Conservation (phyloP, 2,888 invertebrate genomes). For the Plusia festucae region DNA sequence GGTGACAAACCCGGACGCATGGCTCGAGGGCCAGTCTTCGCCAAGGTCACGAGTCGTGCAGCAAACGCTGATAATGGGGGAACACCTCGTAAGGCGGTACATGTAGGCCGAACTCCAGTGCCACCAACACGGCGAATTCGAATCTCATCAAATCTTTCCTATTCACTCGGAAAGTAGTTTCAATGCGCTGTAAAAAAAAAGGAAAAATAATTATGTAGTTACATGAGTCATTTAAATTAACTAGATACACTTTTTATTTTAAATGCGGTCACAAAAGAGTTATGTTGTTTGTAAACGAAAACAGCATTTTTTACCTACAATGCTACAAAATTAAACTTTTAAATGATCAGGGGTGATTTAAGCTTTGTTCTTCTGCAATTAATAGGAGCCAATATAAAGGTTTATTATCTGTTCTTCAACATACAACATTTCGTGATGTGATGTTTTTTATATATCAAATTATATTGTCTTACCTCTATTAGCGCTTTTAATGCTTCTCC, state of each 20-base stretch:
- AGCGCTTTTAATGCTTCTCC: constrained; percentile 95
- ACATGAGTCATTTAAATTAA: no score
- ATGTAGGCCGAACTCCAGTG: constrained; percentile 98
- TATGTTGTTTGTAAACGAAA: not conserved
- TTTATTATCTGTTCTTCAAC: not conserved
- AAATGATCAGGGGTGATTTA: no score
- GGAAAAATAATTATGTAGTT: no score
- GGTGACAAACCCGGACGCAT: constrained; percentile 65
- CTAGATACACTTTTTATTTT: no score
- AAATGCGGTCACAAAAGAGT: no score
- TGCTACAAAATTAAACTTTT: no score
- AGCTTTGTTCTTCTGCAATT: no score
- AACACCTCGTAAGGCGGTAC: constrained; percentile 97
- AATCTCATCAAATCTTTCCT: constrained; percentile 96
- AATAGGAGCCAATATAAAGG: no score
- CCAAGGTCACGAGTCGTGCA: constrained; percentile 96
- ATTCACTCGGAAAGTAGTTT: constrained; percentile 96
- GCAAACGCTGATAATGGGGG: constrained; percentile 98
- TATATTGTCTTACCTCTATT: constrained; percentile 93
- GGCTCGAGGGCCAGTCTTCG: constrained; percentile 74
- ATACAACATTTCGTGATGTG: not conserved
- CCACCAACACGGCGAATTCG: constrained; percentile 98
- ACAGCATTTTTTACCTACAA: no score
- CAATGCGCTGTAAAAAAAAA: constrained; percentile 92
- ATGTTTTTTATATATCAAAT: not conserved